Base-by-base conservation (phyloP, 2,113 vertebrate genomes). In the Redunca redunca region DNA sequence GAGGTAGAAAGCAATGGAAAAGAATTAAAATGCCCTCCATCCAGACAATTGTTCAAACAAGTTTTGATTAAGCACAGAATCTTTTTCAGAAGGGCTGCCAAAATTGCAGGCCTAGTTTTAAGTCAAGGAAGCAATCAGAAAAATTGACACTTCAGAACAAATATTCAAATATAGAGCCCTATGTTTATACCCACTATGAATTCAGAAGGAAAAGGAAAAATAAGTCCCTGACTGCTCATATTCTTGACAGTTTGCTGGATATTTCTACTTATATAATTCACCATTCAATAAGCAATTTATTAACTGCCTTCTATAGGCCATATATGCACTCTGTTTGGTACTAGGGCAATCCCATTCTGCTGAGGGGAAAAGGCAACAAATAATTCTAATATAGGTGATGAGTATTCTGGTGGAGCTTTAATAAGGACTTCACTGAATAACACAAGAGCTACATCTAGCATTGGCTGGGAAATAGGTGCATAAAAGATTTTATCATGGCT, bases 41-140 rank as follows among this genome's bases (percentile, higher is more conserved):
- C 28, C 13, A 30, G 53, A 94, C 55, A 91, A 78, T 11, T 91
- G 71, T 67, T 97, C 55, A 46, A 93, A 91, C 26, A 43, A 48
- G 36, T 91, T 96, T 97, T 94, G 67, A 95, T 97, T 95, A 97
- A 92, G 82, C 28, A 77, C 30, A 33, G 64, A 98, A 90, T 95
- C 64, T 97, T 97, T 74, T 97, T 92, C 94, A 92, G 81, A 92
- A 94, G 40, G 0, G 0, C 55, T 97, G 85, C 46, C 84, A 94
- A 97, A 94, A 94, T 93, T 85, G 53, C 43, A 94, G 80, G 13
- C 58, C 81, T 67, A 28, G 48, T 57, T 84, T 95, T 81, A 92
- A 84, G 89, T 95, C 52, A 82, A 93, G n/a, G 46, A 95, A 94
- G 52, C 60, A 71, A 23, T 55, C 91, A 88, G 85, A 74, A 57